A percentile compares a stretch with the other conserved stretches of the same genome.
phyloP scores from a whole-genome alignment of 1,140 invertebrate genomes.

The Drosophila melanica region DNA sequence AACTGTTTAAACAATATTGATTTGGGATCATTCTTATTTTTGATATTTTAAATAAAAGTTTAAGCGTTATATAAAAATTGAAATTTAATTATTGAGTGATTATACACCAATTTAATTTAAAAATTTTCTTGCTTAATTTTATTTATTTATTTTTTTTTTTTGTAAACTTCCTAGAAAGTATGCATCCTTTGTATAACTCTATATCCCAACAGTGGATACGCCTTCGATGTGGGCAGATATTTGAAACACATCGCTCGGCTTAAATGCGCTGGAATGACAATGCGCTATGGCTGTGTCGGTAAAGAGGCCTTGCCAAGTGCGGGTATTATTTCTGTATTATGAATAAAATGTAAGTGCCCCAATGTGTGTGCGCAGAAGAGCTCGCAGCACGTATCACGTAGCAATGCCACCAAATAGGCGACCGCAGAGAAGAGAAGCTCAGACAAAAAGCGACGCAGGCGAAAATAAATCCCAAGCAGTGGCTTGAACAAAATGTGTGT shows the following conservation, averaged over 20 bases:
- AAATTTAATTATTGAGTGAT: too few species aligned
- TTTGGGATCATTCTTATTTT: too few species aligned
- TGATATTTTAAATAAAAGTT: too few species aligned
- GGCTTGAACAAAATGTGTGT: slow-evolving; percentile 3
- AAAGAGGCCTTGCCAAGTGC: slow-evolving; percentile 1
- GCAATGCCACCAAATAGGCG: slow-evolving; percentile 52
- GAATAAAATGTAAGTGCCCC: slow-evolving; percentile 51
- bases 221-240: background rate
- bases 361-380: slow-evolving; percentile 28
- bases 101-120: too few species aligned
- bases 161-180: too few species aligned
- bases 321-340: slow-evolving; percentile 51
- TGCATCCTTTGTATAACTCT: too few species aligned
- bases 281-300: slow-evolving; percentile 1
- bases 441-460: slow-evolving; percentile 49
- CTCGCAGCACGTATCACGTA: slow-evolving; percentile 25
- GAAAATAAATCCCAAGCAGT: slow-evolving; percentile 67
- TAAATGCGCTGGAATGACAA: background rate
- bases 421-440: slow-evolving; percentile 59
- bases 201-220: too few species aligned
- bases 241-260: background rate
- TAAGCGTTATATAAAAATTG: too few species aligned
- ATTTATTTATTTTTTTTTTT: too few species aligned
- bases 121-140: too few species aligned
- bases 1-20: too few species aligned